phyloP scores from a whole-genome alignment of 2,797 vertebrate species.

The Falco novaeseelandiae region DNA sequence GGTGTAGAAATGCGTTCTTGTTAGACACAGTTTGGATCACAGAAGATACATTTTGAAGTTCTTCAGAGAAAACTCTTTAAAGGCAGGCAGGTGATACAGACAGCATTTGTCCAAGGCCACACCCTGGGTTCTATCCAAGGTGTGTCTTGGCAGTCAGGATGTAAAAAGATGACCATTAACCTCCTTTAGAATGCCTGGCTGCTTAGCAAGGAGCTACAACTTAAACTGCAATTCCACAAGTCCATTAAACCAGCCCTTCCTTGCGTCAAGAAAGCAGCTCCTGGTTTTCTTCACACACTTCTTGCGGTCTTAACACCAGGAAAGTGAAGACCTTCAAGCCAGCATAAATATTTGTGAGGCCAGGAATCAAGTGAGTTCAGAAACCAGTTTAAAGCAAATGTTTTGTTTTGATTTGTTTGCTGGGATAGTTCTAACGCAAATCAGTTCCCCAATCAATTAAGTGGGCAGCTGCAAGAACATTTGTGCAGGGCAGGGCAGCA shows the following conservation, averaged over 20 bases:
- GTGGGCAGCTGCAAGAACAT: conserved; percentile 53
- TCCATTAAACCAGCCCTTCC: background rate
- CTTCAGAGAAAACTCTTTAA: background rate
- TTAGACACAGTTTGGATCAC: background rate
- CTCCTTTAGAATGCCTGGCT: background rate
- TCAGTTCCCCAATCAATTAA: background rate
- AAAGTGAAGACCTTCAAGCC: background rate
- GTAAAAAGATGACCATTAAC: background rate
- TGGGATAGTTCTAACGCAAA: background rate
- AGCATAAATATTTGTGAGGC: background rate
- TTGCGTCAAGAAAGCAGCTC: background rate
- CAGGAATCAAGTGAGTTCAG: background rate
- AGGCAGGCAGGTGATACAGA: background rate
- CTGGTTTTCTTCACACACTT: background rate
- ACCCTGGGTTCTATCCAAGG: background rate
- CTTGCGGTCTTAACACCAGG: background rate
- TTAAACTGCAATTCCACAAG: background rate
- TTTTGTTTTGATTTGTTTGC: background rate
- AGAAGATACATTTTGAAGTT: background rate
- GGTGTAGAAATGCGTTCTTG: background rate
- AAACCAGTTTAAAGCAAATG: background rate
- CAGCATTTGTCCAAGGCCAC: background rate
- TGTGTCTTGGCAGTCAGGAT: background rate
- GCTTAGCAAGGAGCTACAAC: background rate
- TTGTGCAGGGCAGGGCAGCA: conserved; percentile 53